Evolutionary conservation across 1,140 invertebrate species (phyloP), one percentile per base, ranked within the genome.

Genomic region (Colletes gigas): DNA sequence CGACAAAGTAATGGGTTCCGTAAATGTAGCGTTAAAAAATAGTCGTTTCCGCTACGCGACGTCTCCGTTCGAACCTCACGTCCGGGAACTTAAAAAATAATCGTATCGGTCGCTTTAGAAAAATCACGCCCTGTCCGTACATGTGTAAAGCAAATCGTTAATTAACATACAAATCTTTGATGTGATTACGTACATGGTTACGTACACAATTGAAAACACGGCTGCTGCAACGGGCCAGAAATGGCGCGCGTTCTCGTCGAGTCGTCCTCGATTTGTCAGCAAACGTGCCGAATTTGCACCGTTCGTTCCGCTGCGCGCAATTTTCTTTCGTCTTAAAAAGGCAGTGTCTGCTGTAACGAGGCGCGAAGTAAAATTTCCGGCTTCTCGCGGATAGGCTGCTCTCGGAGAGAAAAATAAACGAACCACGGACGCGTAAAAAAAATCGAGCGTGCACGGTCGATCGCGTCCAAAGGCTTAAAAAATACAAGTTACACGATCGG

Each of bases 151-250:
- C 17, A 77, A 69, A 69, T 63, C 52, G 69, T 81, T 30, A 63
- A 77, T 4, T 60, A 63, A 67, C 52, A 30, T 30, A 77, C 55
- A 81, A 71, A 60, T 82, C 63, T 73, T 79, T 74, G 76, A 83
- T 79, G 66, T 30, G 44, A 44, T 82, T 81, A 81, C 41, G 54
- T 69, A 77, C 8, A 39, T 70, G 47, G 44, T 78, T 65, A 47
- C 44, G 44, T 6, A 6, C 60, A 54, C 55, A 71, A n/a, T 30
- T 39, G 62, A 65, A 47, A 62, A 63, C 62, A 44, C 44, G 76
- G 60, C 68, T 78, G 69, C 14, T 54, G 12, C 3, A 12, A 9
- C 10, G 8, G 50, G 50, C 50, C 63, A 10, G 54, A 63, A 21
- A 41, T 62, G 6, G 17, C 55, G 30, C 60, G 14, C 15, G 15